Evolutionary conservation across 2,888 invertebrate species (phyloP), one percentile per base, ranked within the genome.

Genomic region (Sphecodes monilicornis): DNA sequence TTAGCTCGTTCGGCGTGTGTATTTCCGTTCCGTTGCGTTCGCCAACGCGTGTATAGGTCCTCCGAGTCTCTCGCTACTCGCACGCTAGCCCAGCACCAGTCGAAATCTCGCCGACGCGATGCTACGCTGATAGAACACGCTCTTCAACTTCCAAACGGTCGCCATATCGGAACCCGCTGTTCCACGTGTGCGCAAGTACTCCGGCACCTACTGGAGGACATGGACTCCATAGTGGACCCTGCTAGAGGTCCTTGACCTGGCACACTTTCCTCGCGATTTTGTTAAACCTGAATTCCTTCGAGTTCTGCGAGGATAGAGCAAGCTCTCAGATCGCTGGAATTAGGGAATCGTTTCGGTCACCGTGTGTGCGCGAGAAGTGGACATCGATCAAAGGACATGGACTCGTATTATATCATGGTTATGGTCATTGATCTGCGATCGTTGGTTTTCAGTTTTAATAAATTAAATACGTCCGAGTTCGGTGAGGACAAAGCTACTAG

Each of bases 21-120:
- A 93, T 93, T 93, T 93, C 93, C 90, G 93, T 93, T 92, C 85
- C 86, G 85, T 85, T 87, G 74, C 87, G 86, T 80, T 87, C 85
- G 80, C 88, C 85, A 79, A 85, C 77, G 66, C 78, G 76, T 29
- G 85, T 72, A 66, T 26, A 76, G 74, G 69, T 57, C 29, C 36
- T 39, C 39, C 11, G 8, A 41, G 64, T 32, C 74, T 10, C 68
- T 57, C 60, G 76, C 46, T 76, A 32, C 66, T 72, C 72, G 80
- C 36, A n/a, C 50, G 54, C 46, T 46, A 26, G 26, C 50, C 46
- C 50, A 69, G 60, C 73, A n/a, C 29, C 73, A 77, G 76, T 84
- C 72, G 76, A 32, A 60, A 73, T 57, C 22, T 66, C 11, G 46
- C 41, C 46, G 39, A 75, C 75, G 75, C 75, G 82, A 68, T 80